phyloP scores from a whole-genome alignment of 2,113 vertebrate species.

The Xiphophorus maculatus region DNA sequence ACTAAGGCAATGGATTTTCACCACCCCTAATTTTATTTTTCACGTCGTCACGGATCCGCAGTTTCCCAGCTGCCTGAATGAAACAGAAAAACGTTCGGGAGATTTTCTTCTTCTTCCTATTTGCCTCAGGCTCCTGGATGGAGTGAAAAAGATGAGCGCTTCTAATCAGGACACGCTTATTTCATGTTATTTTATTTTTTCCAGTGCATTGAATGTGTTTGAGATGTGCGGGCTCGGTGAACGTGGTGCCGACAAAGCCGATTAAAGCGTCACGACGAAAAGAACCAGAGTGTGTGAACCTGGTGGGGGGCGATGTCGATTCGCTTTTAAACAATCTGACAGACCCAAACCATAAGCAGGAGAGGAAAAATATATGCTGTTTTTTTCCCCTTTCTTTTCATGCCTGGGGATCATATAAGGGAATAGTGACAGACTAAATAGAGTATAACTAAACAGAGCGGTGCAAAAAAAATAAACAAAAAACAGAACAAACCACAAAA shows the following conservation, averaged over 20 bases:
- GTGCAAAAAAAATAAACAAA: neutral
- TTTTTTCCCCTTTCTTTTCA: no score
- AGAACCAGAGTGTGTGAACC: neutral
- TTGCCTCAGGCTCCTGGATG: conserved; percentile 20
- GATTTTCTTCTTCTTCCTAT: conserved; percentile 16
- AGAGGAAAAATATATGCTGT: neutral
- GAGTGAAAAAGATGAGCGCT: conserved; percentile 10
- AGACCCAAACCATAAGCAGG: neutral
- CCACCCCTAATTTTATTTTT: neutral
- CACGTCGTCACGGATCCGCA: neutral
- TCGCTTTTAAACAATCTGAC: conserved; percentile 1
- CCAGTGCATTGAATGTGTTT: neutral
- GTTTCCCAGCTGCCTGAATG: neutral
- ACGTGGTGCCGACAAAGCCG: conserved; percentile 10
- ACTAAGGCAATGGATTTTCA: neutral
- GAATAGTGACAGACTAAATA: neutral
- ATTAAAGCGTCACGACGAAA: conserved; percentile 9
- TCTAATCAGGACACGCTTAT: conserved; percentile 12
- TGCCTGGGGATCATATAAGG: neutral
- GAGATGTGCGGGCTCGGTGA: neutral
- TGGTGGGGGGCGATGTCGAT: neutral
- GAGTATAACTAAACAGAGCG: neutral
- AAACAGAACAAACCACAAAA: no score
- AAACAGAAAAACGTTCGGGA: conserved; percentile 7
- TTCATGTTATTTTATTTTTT: neutral